A percentile compares a stretch with the other conserved stretches of the same genome.
Evolutionary conservation across 1,140 invertebrate genomes (phyloP).

Genomic region (Pectinophora gossypiella): DNA sequence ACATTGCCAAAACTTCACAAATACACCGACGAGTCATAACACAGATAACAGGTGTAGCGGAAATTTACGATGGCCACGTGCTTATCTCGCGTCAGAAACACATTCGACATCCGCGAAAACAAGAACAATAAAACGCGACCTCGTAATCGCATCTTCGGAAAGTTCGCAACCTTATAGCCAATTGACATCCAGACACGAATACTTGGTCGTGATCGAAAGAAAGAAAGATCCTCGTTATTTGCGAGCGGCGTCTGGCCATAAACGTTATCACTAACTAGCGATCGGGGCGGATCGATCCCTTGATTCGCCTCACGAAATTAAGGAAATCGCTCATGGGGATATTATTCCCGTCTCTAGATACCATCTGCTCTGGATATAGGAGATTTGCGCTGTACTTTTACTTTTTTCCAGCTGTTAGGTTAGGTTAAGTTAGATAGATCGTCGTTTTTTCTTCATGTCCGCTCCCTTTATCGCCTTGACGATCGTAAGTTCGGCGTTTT

Average conservation of each 20-base stretch:
- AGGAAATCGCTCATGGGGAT: constrained; percentile 73
- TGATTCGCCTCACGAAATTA: constrained; percentile 72
- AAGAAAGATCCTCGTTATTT: constrained; percentile 57
- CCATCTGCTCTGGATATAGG: constrained; percentile 58
- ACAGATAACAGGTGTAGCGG: constrained; percentile 2
- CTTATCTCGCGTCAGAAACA: constrained; percentile 25
- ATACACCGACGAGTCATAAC: not conserved
- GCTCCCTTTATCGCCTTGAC: not conserved
- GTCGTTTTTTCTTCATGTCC: not conserved
- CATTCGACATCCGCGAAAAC: constrained; percentile 12
- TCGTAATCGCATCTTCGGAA: constrained; percentile 32
- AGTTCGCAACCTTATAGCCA: constrained; percentile 55
- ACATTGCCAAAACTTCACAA: no score
- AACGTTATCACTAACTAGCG: constrained; percentile 66
- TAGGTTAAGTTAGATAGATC: not conserved
- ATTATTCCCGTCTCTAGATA: constrained; percentile 63
- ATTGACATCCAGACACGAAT: constrained; percentile 67
- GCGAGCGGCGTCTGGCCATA: constrained; percentile 50
- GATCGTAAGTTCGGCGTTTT: not conserved
- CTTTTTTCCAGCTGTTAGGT: not conserved
- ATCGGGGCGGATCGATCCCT: constrained; percentile 68
- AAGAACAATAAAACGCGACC: constrained; percentile 18
- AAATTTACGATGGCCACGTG: constrained; percentile 18
- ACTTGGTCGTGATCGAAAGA: constrained; percentile 64
- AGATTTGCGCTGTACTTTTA: constrained; percentile 34